Percentiles rank a stretch among this genome's conserved stretches.
Conservation (phyloP, 2,797 vertebrate genomes). For the Gymnocypris eckloni region DNA sequence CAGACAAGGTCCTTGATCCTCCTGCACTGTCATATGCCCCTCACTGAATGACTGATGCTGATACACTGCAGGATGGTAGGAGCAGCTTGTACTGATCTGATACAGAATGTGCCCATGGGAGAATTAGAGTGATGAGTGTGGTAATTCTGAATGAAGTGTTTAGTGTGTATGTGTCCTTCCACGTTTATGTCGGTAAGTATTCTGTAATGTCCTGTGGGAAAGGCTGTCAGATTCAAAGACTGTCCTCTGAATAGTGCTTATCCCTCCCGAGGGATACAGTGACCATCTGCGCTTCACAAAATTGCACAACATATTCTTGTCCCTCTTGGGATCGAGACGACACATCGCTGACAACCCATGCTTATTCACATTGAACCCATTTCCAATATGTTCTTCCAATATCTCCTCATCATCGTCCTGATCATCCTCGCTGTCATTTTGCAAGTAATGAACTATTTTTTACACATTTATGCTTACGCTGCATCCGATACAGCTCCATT, state of each 20-base stretch:
- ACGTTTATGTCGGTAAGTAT: slow-evolving; percentile 38
- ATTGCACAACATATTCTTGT: slow-evolving; percentile 30
- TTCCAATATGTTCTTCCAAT: slow-evolving; percentile 20
- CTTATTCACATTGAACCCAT: neutral
- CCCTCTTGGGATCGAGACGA: slow-evolving; percentile 42
- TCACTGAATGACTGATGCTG: slow-evolving; percentile 53
- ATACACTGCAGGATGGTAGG: slow-evolving; percentile 44
- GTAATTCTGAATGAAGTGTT: slow-evolving; percentile 38
- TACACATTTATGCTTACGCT: neutral
- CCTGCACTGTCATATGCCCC: slow-evolving; percentile 46
- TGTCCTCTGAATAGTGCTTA: slow-evolving; percentile 60
- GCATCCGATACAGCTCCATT: neutral
- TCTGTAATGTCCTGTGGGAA: slow-evolving; percentile 47
- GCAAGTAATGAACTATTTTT: neutral
- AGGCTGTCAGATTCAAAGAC: slow-evolving; percentile 60
- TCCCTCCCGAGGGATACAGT: slow-evolving; percentile 66
- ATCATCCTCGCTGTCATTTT: neutral
- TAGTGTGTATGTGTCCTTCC: slow-evolving; percentile 3
- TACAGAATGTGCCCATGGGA: slow-evolving; percentile 34
- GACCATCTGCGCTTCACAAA: slow-evolving; percentile 66
- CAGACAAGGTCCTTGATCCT: slow-evolving; percentile 47
- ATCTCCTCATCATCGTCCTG: neutral
- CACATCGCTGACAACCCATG: slow-evolving; percentile 23
- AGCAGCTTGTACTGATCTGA: slow-evolving; percentile 51
- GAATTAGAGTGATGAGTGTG: slow-evolving; percentile 37